phyloP scores from a whole-genome alignment of 2,113 vertebrate species.

The Empidonax traillii region DNA sequence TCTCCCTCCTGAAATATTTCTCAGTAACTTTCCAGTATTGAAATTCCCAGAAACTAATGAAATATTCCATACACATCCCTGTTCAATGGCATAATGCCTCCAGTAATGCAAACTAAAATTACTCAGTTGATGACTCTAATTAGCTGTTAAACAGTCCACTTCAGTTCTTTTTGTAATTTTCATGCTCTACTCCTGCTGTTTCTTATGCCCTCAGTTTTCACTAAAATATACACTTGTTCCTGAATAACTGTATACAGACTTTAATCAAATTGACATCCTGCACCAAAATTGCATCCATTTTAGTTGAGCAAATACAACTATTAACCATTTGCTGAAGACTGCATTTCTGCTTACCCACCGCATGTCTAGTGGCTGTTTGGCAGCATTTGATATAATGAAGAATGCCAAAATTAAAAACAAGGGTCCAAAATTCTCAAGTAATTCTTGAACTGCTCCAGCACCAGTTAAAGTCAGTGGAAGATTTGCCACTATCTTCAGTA shows the following conservation, averaged over 20 bases:
- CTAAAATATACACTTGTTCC: conserved; percentile 6
- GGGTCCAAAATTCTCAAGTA: not conserved
- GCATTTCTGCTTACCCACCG: not conserved
- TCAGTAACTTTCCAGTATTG: not conserved
- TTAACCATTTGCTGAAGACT: not conserved
- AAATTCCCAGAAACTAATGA: conserved; percentile 1
- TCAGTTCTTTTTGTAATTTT: conserved; percentile 18
- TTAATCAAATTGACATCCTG: conserved; percentile 10
- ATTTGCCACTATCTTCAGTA: not conserved
- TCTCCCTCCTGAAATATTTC: not conserved
- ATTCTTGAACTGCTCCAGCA: not conserved
- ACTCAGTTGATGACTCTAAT: conserved; percentile 46
- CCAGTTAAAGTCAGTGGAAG: not conserved
- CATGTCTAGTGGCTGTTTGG: not conserved
- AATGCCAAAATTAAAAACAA: not conserved
- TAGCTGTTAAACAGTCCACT: conserved; percentile 47
- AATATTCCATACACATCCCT: not conserved
- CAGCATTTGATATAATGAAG: not conserved
- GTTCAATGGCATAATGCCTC: not conserved
- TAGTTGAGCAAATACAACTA: not conserved
- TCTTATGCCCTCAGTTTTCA: not conserved
- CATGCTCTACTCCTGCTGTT: conserved; percentile 16
- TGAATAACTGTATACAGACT: not conserved
- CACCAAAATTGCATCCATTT: not conserved
- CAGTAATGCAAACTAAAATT: conserved; percentile 21